These are phyloP conservation scores for Nymphalis io DNA, from an alignment of 1,140 invertebrate genomes.

Conservation along the genomic window DNA sequence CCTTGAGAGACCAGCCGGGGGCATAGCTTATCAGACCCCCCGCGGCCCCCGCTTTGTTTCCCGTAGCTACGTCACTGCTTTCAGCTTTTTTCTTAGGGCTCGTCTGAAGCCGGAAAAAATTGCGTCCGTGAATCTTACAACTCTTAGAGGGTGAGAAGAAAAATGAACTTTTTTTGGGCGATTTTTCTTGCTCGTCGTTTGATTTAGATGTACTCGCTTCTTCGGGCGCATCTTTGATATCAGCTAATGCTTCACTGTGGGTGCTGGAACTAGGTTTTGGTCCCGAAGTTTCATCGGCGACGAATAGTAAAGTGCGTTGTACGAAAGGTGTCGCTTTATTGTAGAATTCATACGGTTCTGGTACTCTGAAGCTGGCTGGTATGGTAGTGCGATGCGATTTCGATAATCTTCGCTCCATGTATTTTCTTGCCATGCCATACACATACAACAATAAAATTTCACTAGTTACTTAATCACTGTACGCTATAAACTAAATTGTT, in stretches of 20 bases:
- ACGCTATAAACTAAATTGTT: not conserved
- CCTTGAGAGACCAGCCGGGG: conserved; percentile 79
- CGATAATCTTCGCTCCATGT: conserved; percentile 77
- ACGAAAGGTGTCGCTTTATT: conserved; percentile 79
- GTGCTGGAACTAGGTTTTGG: conserved; percentile 52
- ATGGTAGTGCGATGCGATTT: conserved; percentile 74
- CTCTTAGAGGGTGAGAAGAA: conserved; percentile 78
- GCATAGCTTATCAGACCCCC: conserved; percentile 78
- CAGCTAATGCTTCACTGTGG: conserved; percentile 35
- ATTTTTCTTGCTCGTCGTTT: conserved; percentile 72
- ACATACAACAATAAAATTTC: not conserved
- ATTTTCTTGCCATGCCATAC: conserved; percentile 78
- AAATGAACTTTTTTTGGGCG: conserved; percentile 76
- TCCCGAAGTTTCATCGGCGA: conserved; percentile 72
- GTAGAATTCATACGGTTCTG: conserved; percentile 77
- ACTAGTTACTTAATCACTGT: conserved; percentile 18
- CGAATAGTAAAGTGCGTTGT: conserved; percentile 75
- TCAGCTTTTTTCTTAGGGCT: conserved; percentile 75
- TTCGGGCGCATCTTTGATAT: conserved; percentile 52
- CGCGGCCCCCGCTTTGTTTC: conserved; percentile 41
- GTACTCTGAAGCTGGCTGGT: conserved; percentile 72
- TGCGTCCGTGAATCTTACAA: conserved; percentile 73
- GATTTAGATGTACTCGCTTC: conserved; percentile 62
- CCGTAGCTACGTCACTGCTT: conserved; percentile 45
- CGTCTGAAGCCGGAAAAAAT: conserved; percentile 76